phyloP scores from a whole-genome alignment of 1,140 invertebrate species.

The Pseudomyrmex flavicornis region DNA sequence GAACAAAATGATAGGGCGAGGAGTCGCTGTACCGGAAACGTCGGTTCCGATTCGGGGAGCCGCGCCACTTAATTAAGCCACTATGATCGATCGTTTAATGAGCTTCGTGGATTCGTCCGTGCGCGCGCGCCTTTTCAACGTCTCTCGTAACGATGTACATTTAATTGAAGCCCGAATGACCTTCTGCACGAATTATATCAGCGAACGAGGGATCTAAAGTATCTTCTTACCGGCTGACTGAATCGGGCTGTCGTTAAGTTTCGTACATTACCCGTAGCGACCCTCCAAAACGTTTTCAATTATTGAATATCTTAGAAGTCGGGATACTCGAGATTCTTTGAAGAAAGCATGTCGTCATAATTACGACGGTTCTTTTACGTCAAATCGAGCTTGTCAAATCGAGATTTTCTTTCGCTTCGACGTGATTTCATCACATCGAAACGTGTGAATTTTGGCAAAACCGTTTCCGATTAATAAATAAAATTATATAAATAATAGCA shows the following conservation, averaged over 20 bases:
- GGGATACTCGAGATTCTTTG: slow-evolving; percentile 11
- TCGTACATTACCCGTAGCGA: slow-evolving; percentile 1
- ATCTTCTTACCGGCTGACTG: slow-evolving; percentile 5
- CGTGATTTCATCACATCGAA: neutral
- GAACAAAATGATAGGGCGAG: slow-evolving; percentile 50
- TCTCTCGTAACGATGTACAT: slow-evolving; percentile 24
- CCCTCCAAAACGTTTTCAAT: slow-evolving; percentile 6
- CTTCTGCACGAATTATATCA: slow-evolving; percentile 39
- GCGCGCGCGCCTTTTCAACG: slow-evolving; percentile 40
- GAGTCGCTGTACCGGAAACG: slow-evolving; percentile 58
- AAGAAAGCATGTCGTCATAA: slow-evolving; percentile 13
- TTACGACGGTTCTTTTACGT: neutral
- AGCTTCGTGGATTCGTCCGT: slow-evolving; percentile 35
- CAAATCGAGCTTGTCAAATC: slow-evolving; percentile 11
- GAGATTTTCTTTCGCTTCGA: neutral
- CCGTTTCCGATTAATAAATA: neutral
- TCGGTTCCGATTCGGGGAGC: slow-evolving; percentile 55
- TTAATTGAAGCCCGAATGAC: slow-evolving; percentile 37
- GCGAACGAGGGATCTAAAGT: slow-evolving; percentile 30
- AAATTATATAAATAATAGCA: neutral
- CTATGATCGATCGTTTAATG: slow-evolving; percentile 61
- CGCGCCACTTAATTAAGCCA: slow-evolving; percentile 58
- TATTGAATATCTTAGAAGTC: slow-evolving; percentile 21
- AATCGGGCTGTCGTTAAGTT: slow-evolving; percentile 24
- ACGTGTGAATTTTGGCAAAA: neutral